phyloP scores from a whole-genome alignment of 2,113 vertebrate species.

The Onychostoma macrolepis region DNA sequence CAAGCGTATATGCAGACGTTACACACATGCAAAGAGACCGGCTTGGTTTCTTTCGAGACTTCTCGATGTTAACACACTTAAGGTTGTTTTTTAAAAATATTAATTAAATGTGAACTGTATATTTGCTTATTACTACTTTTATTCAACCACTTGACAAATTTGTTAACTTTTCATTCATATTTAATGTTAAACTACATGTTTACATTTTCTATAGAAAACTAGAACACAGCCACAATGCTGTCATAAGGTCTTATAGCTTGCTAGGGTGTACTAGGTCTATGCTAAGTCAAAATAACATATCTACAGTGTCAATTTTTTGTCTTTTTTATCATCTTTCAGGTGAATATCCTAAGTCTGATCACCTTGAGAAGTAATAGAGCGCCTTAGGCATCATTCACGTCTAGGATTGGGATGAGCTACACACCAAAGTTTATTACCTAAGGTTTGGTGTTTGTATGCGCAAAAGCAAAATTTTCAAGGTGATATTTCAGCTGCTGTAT shows the following conservation, averaged over 20 bases:
- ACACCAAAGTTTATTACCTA: background rate
- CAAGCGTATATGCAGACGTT: background rate
- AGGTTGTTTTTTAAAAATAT: background rate
- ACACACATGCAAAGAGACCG: background rate
- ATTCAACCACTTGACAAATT: background rate
- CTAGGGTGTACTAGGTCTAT: background rate
- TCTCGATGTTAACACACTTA: background rate
- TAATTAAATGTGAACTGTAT: background rate
- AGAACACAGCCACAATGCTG: background rate
- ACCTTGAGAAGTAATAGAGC: slow-evolving; percentile 8
- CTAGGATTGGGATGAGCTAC: background rate
- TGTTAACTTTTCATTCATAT: background rate
- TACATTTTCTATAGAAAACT: background rate
- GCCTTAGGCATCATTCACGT: background rate
- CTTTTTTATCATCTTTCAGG: background rate
- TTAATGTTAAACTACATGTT: background rate
- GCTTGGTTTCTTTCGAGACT: background rate
- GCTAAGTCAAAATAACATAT: background rate
- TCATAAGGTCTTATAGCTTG: background rate
- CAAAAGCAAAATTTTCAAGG: slow-evolving; percentile 19
- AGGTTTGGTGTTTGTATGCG: background rate
- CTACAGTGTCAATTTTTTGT: background rate
- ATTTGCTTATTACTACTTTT: background rate
- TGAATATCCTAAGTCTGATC: background rate
- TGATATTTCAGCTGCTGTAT: slow-evolving; percentile 1